Conservation (phyloP, 2,888 invertebrate genomes). For the Mimas tiliae region DNA sequence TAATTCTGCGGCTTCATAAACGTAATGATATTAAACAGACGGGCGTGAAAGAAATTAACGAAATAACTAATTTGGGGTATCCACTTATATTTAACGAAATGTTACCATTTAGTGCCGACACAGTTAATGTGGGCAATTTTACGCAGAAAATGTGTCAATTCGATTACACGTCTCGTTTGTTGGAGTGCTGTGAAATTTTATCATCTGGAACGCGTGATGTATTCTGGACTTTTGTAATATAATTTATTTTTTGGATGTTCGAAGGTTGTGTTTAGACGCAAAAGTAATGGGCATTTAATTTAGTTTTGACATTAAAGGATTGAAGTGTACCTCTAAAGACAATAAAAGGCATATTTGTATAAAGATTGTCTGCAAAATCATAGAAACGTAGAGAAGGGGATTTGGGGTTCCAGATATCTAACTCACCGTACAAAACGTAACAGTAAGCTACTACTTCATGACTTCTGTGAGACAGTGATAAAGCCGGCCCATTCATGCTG, state of each 20-base stretch:
- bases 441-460: no score
- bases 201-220: constrained; percentile 14
- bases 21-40: constrained; percentile 3
- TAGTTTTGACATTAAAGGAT: no score
- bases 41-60: constrained; percentile 8
- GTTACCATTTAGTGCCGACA: constrained; percentile 3
- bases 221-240: not conserved
- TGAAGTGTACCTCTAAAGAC: no score
- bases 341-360: not conserved
- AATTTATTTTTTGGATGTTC: not conserved
- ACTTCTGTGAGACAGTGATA: no score
- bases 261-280: not conserved
- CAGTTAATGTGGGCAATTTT: constrained; percentile 10
- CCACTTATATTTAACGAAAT: constrained; percentile 16
- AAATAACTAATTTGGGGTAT: constrained; percentile 15
- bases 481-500: no score
- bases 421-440: no score
- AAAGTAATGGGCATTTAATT: not conserved
- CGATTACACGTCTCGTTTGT: constrained; percentile 22
- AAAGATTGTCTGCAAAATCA: not conserved
- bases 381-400: not conserved
- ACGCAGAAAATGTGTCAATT: constrained; percentile 13
- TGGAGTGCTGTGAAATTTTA: constrained; percentile 20
- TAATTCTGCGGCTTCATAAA: not conserved
- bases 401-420: no score